Evolutionary conservation across 64 coral and sea anemone genomes (phyloP).

Genomic region (Pocillopora verrucosa): DNA sequence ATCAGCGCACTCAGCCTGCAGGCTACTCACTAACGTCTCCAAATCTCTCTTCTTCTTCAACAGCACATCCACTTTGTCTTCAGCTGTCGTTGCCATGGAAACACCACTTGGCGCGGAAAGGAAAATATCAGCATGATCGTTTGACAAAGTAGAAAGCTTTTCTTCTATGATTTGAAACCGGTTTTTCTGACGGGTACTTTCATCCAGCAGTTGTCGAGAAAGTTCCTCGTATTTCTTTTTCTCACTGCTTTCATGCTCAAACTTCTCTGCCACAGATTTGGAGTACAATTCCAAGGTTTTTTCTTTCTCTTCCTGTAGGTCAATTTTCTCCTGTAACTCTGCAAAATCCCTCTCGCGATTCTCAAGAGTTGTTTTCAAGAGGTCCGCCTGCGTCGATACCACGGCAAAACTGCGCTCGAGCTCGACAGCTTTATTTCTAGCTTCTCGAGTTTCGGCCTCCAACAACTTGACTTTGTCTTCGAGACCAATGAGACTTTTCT

Average conservation of each 20-base stretch:
- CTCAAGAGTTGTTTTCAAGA: conserved; percentile 43
- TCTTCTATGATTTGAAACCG: conserved; percentile 47
- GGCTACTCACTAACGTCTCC: conserved; percentile 9
- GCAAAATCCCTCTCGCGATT: conserved; percentile 56
- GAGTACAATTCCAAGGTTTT: conserved; percentile 76
- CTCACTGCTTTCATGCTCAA: conserved; percentile 56
- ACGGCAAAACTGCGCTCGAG: conserved; percentile 25
- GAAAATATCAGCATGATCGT: neutral
- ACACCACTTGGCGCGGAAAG: neutral
- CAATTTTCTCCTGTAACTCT: conserved; percentile 62
- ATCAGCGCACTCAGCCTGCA: conserved; percentile 47
- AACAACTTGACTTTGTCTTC: conserved; percentile 41
- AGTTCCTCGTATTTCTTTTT: conserved; percentile 56
- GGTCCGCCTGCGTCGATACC: conserved; percentile 41
- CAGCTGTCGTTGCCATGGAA: conserved; percentile 67
- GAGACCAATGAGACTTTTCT: conserved; percentile 39
- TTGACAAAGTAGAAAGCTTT: conserved; percentile 29
- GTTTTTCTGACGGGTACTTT: conserved; percentile 45
- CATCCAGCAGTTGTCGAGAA: conserved; percentile 34
- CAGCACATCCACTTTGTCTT: conserved; percentile 65
- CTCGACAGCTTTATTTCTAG: conserved; percentile 39
- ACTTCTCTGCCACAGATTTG: conserved; percentile 81
- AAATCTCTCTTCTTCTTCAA: conserved; percentile 58
- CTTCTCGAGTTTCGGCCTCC: conserved; percentile 41
- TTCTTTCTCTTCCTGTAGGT: conserved; percentile 82